phyloP scores from a whole-genome alignment of 2,113 vertebrate genomes.

The Colossoma macropomum region DNA sequence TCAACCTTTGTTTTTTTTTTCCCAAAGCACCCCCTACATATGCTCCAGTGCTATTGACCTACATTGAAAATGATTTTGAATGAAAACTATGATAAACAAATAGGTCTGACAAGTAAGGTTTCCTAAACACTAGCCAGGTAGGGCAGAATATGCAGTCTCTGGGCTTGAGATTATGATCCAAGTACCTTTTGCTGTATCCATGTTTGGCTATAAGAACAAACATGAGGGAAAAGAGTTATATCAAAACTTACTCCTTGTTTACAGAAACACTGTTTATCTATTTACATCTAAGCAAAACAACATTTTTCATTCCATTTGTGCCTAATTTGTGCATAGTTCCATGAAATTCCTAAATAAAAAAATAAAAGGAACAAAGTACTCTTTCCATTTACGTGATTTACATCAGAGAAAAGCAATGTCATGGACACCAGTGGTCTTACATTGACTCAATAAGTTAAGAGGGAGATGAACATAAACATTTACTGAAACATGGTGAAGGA shows the following conservation, averaged over 20 bases:
- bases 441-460: conserved; percentile 29
- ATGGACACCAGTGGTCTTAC: background rate
- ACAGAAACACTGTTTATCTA: background rate
- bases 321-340: conserved; percentile 24
- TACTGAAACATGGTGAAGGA: conserved; percentile 19
- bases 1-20: conserved; percentile 23
- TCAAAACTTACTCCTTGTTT: conserved; percentile 9
- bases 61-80: background rate
- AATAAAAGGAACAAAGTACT: background rate
- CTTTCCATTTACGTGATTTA: conserved; percentile 24
- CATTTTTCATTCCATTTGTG: background rate
- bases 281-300: conserved; percentile 15
- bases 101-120: background rate
- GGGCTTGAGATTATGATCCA: background rate
- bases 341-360: conserved; percentile 21
- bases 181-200: background rate
- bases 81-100: too few relatives aligned
- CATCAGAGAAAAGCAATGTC: background rate
- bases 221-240: background rate
- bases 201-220: background rate
- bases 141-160: background rate
- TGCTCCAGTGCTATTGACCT: background rate
- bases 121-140: background rate
- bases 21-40: background rate
- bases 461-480: conserved; percentile 25